A percentile compares a stretch with the other conserved stretches of the same genome.
Conservation (phyloP, 2,797 vertebrate species). For the Channa striata region DNA sequence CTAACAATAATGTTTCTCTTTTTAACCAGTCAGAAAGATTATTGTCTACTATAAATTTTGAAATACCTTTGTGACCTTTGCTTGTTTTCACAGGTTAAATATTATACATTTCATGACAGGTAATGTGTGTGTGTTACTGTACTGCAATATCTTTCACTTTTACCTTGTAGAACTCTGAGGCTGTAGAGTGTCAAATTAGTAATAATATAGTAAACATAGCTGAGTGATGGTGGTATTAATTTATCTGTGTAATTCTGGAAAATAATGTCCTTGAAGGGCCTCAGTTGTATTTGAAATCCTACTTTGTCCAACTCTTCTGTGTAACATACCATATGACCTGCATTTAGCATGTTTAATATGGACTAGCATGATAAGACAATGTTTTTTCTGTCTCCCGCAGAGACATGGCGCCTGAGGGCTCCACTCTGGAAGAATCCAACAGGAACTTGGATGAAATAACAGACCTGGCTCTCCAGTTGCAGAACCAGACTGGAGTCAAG, state of each 20-base stretch:
- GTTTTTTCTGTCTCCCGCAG: conserved; percentile 30
- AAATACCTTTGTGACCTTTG: conserved; percentile 17
- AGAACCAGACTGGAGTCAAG: conserved; percentile 76
- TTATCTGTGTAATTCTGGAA: background rate
- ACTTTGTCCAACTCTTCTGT: background rate
- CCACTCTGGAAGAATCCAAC: conserved; percentile 77
- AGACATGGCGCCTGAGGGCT: conserved; percentile 80
- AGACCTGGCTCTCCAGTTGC: conserved; percentile 78
- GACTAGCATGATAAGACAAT: background rate
- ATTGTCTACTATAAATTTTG: background rate
- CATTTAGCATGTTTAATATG: background rate
- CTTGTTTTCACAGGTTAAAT: conserved; percentile 76
- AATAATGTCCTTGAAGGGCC: no score
- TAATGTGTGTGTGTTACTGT: conserved; percentile 31
- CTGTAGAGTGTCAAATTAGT: background rate
- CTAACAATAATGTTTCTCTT: background rate
- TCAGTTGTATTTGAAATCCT: background rate
- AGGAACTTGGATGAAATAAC: conserved; percentile 79
- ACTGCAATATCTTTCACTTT: background rate
- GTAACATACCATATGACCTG: background rate
- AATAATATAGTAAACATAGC: background rate
- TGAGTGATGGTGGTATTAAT: background rate
- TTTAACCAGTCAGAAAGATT: background rate
- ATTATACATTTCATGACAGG: conserved; percentile 84
- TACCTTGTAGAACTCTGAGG: background rate